Percentiles rank a stretch among this genome's conserved stretches.
Evolutionary conservation across 2,888 invertebrate genomes (phyloP).

Genomic region (Mesorhabditis belari): DNA sequence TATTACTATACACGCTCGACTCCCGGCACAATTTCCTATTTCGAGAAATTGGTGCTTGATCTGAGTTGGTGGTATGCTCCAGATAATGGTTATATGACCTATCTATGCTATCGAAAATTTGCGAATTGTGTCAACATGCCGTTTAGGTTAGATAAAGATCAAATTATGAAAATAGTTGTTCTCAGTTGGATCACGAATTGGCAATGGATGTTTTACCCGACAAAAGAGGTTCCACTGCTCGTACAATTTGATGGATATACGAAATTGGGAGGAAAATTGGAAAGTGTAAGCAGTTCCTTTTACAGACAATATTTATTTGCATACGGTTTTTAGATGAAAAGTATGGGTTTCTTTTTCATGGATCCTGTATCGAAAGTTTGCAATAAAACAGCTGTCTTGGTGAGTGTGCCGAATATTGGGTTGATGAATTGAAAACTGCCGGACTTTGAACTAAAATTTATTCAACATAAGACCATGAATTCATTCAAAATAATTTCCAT

Average conservation of each 20-base stretch:
- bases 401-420: too few relatives aligned
- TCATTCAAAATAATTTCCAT: too few relatives aligned
- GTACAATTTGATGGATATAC: conserved; percentile 52
- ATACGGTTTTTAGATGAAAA: neutral
- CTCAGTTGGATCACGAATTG: conserved; percentile 46
- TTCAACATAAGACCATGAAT: too few relatives aligned
- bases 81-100: conserved; percentile 50
- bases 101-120: conserved; percentile 30
- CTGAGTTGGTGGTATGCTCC: conserved; percentile 45
- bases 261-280: conserved; percentile 34
- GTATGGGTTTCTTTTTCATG: neutral
- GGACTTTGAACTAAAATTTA: too few relatives aligned
- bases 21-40: conserved; percentile 23
- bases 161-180: neutral
- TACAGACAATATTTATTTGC: too few relatives aligned
- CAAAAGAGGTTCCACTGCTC: conserved; percentile 21
- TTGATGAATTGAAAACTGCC: too few relatives aligned
- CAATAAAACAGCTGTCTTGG: neutral
- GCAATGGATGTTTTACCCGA: conserved; percentile 40
- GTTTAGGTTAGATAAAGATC: conserved; percentile 14
- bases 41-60: conserved; percentile 33
- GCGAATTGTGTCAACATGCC: conserved; percentile 25
- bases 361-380: neutral
- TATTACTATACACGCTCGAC: conserved; percentile 41
- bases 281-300: conserved; percentile 17